Conservation (phyloP, 2,113 vertebrate genomes). For the Redunca redunca region DNA sequence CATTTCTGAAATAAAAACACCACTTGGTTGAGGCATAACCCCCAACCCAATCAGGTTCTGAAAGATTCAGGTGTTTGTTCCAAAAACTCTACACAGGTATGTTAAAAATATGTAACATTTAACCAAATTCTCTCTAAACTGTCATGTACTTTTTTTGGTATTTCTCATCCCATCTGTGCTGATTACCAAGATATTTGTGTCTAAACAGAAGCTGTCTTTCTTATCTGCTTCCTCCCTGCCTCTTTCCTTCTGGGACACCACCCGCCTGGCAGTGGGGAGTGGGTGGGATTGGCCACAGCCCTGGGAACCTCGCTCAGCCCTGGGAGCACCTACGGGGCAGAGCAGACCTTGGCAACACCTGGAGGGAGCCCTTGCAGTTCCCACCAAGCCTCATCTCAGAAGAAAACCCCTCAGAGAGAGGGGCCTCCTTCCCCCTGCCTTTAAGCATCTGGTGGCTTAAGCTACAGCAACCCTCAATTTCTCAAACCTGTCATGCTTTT, state of each 20-base stretch:
- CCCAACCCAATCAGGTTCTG: conserved; percentile 35
- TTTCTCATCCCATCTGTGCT: conserved; percentile 88
- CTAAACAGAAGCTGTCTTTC: conserved; percentile 88
- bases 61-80: conserved; percentile 52
- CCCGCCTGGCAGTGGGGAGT: conserved; percentile 59
- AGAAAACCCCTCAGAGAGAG: not conserved
- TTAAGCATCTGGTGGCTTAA: not conserved
- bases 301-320: not conserved
- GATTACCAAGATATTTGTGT: conserved; percentile 88
- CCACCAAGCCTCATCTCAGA: not conserved
- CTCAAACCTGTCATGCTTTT: not conserved
- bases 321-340: not conserved
- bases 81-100: conserved; percentile 77
- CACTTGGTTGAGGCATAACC: conserved; percentile 52
- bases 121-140: conserved; percentile 86
- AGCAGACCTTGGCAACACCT: not conserved
- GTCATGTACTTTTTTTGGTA: conserved; percentile 84
- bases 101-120: conserved; percentile 75
- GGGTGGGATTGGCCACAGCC: conserved; percentile 20
- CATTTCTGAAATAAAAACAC: conserved; percentile 60
- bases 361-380: not conserved
- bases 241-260: conserved; percentile 78
- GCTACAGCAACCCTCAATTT: not conserved
- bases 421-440: not conserved
- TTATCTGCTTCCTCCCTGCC: conserved; percentile 82